Conservation (phyloP, 2,797 vertebrate genomes). For the Distichodus sexfasciatus region DNA sequence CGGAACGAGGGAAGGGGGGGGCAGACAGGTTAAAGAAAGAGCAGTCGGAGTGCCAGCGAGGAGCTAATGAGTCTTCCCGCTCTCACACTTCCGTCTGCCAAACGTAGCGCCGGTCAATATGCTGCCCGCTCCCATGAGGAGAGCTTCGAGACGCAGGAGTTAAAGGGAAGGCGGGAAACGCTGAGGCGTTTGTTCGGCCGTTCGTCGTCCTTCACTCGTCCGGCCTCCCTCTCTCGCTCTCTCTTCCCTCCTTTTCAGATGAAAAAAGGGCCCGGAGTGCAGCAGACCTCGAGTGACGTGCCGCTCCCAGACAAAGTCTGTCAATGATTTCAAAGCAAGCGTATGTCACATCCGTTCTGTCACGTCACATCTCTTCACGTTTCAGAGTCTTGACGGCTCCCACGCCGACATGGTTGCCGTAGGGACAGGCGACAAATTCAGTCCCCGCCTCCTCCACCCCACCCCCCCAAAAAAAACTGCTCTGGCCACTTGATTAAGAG, state of each 20-base stretch:
- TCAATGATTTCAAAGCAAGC: constrained; percentile 60
- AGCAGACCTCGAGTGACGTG: constrained; percentile 41
- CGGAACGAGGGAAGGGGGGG: too few relatives aligned
- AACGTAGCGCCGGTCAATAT: constrained; percentile 36
- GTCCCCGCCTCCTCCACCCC: too few relatives aligned
- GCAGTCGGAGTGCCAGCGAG: constrained; percentile 6
- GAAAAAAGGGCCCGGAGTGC: constrained; percentile 6
- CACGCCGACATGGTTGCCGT: constrained; percentile 45
- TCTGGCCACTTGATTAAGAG: constrained; percentile 1
- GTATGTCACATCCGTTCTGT: constrained; percentile 50
- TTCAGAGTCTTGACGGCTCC: constrained; percentile 58
- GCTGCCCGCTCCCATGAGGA: neutral
- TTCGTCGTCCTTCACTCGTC: too few relatives aligned
- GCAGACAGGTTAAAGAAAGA: constrained; percentile 39
- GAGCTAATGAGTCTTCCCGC: constrained; percentile 39
- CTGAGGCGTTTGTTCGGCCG: too few relatives aligned
- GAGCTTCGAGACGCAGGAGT: constrained; percentile 6
- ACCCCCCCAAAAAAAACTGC: too few relatives aligned
- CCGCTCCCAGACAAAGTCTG: constrained; percentile 54
- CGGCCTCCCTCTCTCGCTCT: too few relatives aligned
- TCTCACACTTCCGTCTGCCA: constrained; percentile 22
- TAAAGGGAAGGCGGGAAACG: neutral
- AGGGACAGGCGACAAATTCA: neutral
- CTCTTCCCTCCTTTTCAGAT: too few relatives aligned
- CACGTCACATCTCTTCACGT: constrained; percentile 55